Evolutionary conservation across 1,140 invertebrate species (phyloP).

Genomic region (Drosophila pseudoobscura): DNA sequence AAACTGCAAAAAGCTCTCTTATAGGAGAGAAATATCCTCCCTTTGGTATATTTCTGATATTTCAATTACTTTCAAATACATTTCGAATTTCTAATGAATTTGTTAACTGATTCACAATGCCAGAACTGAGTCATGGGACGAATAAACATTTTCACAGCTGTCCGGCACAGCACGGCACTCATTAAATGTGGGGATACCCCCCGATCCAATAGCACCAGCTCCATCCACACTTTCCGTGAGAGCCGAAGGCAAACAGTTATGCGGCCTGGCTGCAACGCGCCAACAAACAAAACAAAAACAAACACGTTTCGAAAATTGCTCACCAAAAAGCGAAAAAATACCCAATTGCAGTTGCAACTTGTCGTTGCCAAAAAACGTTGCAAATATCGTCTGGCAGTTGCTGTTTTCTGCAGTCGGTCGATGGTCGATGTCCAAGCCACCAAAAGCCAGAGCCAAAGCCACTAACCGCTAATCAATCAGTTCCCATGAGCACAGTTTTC

Average conservation of each 20-base stretch:
- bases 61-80: neutral
- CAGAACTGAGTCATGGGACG: constrained; percentile 27
- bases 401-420: constrained; percentile 9
- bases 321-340: constrained; percentile 52
- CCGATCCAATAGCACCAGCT: constrained; percentile 8
- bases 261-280: constrained; percentile 3
- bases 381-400: constrained; percentile 70
- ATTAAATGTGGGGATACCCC: constrained; percentile 25
- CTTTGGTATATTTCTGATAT: too few species aligned
- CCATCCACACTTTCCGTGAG: constrained; percentile 34
- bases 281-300: constrained; percentile 55
- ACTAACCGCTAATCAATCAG: constrained; percentile 79
- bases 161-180: constrained; percentile 8
- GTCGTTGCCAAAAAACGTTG: constrained; percentile 78
- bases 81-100: neutral
- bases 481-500: constrained; percentile 77
- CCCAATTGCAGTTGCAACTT: constrained; percentile 63
- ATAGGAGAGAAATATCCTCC: too few species aligned
- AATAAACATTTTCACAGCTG: constrained; percentile 39
- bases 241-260: constrained; percentile 24
- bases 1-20: too few species aligned
- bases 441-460: constrained; percentile 21
- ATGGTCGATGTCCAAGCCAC: neutral
- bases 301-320: constrained; percentile 72
- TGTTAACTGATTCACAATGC: constrained; percentile 33